A percentile compares a stretch with the other conserved stretches of the same genome.
Conservation (phyloP, 2,113 vertebrate species). For the Anoplopoma fimbria region DNA sequence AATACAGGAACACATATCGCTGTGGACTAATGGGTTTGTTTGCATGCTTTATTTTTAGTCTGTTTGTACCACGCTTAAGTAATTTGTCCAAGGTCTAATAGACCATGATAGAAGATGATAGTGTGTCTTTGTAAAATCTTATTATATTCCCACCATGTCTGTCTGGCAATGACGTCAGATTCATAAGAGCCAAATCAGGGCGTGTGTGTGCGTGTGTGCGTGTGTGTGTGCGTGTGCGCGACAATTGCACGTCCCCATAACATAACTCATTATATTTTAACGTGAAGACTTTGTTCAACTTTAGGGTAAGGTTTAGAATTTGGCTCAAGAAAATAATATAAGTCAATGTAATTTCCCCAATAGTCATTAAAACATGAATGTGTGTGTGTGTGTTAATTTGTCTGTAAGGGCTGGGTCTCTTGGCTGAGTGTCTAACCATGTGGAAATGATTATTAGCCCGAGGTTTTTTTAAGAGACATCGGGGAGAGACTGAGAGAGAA, state of each 20-base stretch:
- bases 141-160: conserved; percentile 65
- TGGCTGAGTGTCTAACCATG: conserved; percentile 66
- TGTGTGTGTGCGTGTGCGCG: neutral
- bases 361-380: neutral
- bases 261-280: neutral
- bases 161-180: conserved; percentile 55
- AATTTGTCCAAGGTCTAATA: conserved; percentile 64
- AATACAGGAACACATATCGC: neutral
- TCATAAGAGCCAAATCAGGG: conserved; percentile 20
- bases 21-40: conserved; percentile 25
- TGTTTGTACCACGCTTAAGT: conserved; percentile 31
- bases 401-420: conserved; percentile 52
- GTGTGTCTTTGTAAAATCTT: conserved; percentile 63
- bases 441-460: conserved; percentile 76
- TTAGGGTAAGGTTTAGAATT: neutral
- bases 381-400: conserved; percentile 25
- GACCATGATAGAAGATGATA: conserved; percentile 68
- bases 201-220: neutral
- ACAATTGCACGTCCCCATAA: neutral
- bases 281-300: no score
- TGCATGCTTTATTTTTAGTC: conserved; percentile 31
- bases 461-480: conserved; percentile 63
- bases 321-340: no score
- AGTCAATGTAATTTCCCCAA: neutral
- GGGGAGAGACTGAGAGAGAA: conserved; percentile 43